Evolutionary conservation across 2,797 vertebrate genomes (phyloP).

Genomic region (Darevskia mixta): DNA sequence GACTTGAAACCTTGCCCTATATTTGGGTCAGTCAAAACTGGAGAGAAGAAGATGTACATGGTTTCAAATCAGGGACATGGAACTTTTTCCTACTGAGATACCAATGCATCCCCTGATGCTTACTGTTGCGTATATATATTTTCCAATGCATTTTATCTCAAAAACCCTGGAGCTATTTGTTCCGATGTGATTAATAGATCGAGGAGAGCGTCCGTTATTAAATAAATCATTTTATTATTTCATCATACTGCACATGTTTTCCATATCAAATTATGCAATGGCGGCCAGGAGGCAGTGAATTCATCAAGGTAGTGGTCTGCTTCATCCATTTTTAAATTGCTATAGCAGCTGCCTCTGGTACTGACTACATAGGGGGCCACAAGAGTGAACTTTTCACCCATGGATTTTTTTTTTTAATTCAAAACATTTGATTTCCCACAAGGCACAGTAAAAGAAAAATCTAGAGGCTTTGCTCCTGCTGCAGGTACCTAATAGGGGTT

Average conservation of each 20-base stretch:
- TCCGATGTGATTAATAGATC: constrained; percentile 65
- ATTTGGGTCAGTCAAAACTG: background rate
- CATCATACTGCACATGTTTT: constrained; percentile 65
- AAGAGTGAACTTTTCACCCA: constrained; percentile 66
- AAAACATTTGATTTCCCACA: constrained; percentile 60
- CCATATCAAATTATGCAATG: constrained; percentile 51
- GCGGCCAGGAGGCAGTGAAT: constrained; percentile 54
- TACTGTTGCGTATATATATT: constrained; percentile 43
- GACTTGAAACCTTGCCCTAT: background rate
- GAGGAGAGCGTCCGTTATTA: constrained; percentile 59
- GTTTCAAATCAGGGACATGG: constrained; percentile 30
- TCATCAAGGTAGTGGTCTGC: constrained; percentile 54
- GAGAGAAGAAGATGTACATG: constrained; percentile 25
- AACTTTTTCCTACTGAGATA: constrained; percentile 51
- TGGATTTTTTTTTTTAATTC: constrained; percentile 54
- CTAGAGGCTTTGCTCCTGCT: constrained; percentile 66
- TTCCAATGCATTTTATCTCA: constrained; percentile 42
- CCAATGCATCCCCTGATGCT: constrained; percentile 43
- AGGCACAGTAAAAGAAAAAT: constrained; percentile 69
- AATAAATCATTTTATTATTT: constrained; percentile 69
- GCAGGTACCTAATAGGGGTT: constrained; percentile 63
- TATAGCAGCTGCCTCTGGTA: constrained; percentile 51
- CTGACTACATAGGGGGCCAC: constrained; percentile 37
- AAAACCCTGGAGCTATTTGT: constrained; percentile 58
- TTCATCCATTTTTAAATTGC: constrained; percentile 70